phyloP scores from a whole-genome alignment of 2,888 invertebrate species.

The Dysmachus trigonus region DNA sequence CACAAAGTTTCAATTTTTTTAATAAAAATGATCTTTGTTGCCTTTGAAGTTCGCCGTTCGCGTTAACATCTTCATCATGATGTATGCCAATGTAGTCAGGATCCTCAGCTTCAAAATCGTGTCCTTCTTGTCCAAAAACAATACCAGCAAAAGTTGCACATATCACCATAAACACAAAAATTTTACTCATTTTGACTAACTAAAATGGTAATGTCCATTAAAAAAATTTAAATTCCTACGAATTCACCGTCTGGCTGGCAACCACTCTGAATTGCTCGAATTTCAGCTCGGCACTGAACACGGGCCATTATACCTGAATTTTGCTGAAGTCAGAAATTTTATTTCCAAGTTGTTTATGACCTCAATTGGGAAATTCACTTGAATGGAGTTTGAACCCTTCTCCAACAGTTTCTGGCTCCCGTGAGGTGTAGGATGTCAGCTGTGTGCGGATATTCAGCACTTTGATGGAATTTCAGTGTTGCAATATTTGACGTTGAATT shows the following conservation, averaged over 20 bases:
- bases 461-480: neutral
- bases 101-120: neutral
- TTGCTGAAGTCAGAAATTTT: neutral
- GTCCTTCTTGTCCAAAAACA: neutral
- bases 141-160: neutral
- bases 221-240: neutral
- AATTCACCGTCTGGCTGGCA: neutral
- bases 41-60: neutral
- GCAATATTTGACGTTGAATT: neutral
- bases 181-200: neutral
- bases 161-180: neutral
- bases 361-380: neutral
- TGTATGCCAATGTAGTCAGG: neutral
- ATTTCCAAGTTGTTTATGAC: neutral
- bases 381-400: neutral
- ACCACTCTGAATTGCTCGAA: neutral
- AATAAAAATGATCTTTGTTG: neutral
- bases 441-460: neutral
- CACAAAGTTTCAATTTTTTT: neutral
- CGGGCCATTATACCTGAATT: neutral
- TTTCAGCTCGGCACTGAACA: neutral
- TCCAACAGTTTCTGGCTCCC: neutral
- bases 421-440: neutral
- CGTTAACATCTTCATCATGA: neutral
- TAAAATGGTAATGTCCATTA: neutral